Percentiles rank a stretch among this genome's conserved stretches.
These are phyloP conservation scores for Scomberomorus guttatus DNA, from an alignment of 2,797 vertebrate genomes.

Conservation along the genomic window DNA sequence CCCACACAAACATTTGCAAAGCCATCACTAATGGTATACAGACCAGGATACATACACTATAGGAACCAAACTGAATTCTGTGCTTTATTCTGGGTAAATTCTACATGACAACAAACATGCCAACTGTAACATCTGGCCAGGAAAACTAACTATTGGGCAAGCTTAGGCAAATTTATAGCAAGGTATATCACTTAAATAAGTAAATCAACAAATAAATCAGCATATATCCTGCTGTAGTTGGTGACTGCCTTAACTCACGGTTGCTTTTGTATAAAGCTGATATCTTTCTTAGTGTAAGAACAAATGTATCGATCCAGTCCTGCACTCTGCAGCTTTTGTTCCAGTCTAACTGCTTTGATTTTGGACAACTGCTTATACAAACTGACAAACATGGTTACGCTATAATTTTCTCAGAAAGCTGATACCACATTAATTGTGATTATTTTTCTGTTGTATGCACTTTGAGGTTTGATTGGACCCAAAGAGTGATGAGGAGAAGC, in stretches of 20 bases:
- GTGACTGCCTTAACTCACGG: background rate
- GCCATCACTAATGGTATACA: slow-evolving; percentile 4
- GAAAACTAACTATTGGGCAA: background rate
- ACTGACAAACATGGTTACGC: background rate
- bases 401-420: slow-evolving; percentile 39
- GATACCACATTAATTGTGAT: slow-evolving; percentile 37
- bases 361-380: background rate
- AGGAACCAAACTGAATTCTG: background rate
- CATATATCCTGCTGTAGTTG: background rate
- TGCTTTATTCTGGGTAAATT: background rate
- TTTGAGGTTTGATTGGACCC: slow-evolving; percentile 15
- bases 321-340: slow-evolving; percentile 27
- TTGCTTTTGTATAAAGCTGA: slow-evolving; percentile 12
- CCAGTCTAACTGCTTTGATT: slow-evolving; percentile 33
- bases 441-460: slow-evolving; percentile 29
- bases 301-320: slow-evolving; percentile 20
- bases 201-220: slow-evolving; percentile 12
- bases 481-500: slow-evolving; percentile 12
- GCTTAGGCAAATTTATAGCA: background rate
- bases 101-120: background rate
- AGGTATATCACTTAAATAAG: no score
- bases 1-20: slow-evolving; percentile 22
- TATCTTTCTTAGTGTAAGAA: background rate
- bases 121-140: slow-evolving; percentile 31
- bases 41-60: background rate